A percentile compares a stretch with the other conserved stretches of the same genome.
phyloP scores from a whole-genome alignment of 2,888 invertebrate genomes.

The Coremacera marginata region DNA sequence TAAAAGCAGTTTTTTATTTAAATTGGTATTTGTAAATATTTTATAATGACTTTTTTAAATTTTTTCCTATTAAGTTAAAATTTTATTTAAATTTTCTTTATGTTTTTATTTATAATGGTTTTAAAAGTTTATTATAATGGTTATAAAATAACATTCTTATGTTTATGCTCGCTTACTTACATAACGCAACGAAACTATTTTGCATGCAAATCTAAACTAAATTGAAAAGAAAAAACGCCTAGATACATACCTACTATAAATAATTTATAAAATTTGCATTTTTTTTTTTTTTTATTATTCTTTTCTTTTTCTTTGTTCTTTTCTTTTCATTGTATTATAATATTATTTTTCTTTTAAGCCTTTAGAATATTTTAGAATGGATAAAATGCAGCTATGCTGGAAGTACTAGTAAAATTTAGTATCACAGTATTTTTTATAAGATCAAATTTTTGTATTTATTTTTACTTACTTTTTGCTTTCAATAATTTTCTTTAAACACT shows the following conservation, averaged over 20 bases:
- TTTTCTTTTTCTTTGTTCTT: conserved; percentile 34
- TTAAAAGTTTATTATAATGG: background rate
- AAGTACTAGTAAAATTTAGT: conserved; percentile 70
- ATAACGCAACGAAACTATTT: conserved; percentile 24
- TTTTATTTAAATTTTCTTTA: background rate
- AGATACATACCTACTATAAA: conserved; percentile 6
- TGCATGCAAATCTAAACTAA: background rate
- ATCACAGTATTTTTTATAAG: conserved; percentile 70
- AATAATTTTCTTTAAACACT: conserved; percentile 42
- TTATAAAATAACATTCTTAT: background rate
- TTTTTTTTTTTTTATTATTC: conserved; percentile 31
- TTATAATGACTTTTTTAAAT: conserved; percentile 1
- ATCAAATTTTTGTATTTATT: conserved; percentile 63
- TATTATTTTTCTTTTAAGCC: conserved; percentile 42
- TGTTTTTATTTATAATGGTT: conserved; percentile 38
- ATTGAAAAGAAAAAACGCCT: background rate
- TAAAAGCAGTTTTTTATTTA: conserved; percentile 17
- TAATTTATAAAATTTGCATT: conserved; percentile 35
- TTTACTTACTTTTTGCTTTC: conserved; percentile 45
- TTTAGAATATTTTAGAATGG: conserved; percentile 70
- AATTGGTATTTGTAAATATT: conserved; percentile 17
- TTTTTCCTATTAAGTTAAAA: conserved; percentile 14
- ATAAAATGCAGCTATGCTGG: conserved; percentile 70
- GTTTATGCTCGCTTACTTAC: background rate
- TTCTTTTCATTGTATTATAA: conserved; percentile 44